Evolutionary conservation across 2,113 vertebrate species (phyloP).

Genomic region (Fregetta grallaria): DNA sequence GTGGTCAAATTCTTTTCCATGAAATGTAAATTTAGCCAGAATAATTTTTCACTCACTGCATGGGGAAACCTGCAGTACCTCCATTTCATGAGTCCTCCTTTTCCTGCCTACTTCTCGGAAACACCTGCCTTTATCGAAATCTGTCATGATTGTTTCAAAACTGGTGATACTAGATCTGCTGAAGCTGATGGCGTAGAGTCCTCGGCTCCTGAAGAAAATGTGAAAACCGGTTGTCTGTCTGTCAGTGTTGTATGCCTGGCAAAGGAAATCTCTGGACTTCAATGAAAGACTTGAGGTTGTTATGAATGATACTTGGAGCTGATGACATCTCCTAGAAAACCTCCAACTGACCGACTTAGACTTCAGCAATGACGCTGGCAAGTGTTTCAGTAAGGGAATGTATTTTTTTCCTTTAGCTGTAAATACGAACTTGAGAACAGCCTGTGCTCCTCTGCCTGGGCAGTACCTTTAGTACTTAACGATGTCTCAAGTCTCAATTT

Average conservation of each 20-base stretch:
- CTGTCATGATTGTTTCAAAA: background rate
- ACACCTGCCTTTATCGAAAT: background rate
- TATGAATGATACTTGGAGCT: background rate
- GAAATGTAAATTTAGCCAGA: background rate
- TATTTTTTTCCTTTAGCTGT: background rate
- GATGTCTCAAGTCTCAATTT: background rate
- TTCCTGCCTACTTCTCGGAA: background rate
- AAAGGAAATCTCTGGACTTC: background rate
- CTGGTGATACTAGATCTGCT: background rate
- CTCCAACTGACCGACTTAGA: background rate
- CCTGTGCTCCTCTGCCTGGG: background rate
- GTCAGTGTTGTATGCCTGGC: no score
- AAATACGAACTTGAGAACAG: background rate
- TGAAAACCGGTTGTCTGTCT: background rate
- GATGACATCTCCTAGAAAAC: background rate
- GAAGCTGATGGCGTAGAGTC: background rate
- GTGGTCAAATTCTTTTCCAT: background rate
- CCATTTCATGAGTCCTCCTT: background rate
- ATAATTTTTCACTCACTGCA: background rate
- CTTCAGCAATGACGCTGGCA: background rate
- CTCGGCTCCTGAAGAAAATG: background rate
- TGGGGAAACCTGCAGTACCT: background rate
- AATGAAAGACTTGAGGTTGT: background rate
- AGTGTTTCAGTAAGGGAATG: background rate
- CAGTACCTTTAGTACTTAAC: background rate